Conservation (phyloP, 2,797 vertebrate genomes). For the Allobates femoralis region DNA sequence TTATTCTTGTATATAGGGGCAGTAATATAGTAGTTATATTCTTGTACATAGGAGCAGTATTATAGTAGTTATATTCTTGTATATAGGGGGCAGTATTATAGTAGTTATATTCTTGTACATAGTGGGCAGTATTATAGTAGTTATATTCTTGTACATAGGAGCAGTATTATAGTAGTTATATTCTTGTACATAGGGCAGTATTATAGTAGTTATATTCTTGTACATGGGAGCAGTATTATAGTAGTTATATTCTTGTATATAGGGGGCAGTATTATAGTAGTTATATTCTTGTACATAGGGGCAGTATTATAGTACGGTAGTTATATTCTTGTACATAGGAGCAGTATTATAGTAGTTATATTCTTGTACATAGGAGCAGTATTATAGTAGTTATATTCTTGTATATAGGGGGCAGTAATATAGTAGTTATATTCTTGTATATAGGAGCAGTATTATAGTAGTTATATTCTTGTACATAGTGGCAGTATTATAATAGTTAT, state of each 20-base stretch:
- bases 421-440: slow-evolving; percentile 25
- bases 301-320: slow-evolving; percentile 29
- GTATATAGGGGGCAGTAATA: slow-evolving; percentile 18
- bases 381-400: slow-evolving; percentile 33
- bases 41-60: neutral
- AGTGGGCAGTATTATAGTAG: slow-evolving; percentile 18
- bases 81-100: slow-evolving; percentile 2
- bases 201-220: slow-evolving; percentile 17
- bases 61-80: slow-evolving; percentile 20
- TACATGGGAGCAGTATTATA: slow-evolving; percentile 9
- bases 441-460: slow-evolving; percentile 23
- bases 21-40: slow-evolving; percentile 30
- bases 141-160: slow-evolving; percentile 18
- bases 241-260: slow-evolving; percentile 30
- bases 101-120: slow-evolving; percentile 18
- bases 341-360: slow-evolving; percentile 32
- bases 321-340: slow-evolving; percentile 10
- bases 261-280: slow-evolving; percentile 21
- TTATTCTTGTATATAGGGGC: slow-evolving; percentile 4
- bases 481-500: slow-evolving; percentile 15
- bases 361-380: slow-evolving; percentile 19
- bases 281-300: slow-evolving; percentile 21
- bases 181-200: neutral
- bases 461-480: slow-evolving; percentile 23
- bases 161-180: slow-evolving; percentile 4